Conservation (phyloP, 92 coral and sea anemone species). For the Actinostola sp. region DNA sequence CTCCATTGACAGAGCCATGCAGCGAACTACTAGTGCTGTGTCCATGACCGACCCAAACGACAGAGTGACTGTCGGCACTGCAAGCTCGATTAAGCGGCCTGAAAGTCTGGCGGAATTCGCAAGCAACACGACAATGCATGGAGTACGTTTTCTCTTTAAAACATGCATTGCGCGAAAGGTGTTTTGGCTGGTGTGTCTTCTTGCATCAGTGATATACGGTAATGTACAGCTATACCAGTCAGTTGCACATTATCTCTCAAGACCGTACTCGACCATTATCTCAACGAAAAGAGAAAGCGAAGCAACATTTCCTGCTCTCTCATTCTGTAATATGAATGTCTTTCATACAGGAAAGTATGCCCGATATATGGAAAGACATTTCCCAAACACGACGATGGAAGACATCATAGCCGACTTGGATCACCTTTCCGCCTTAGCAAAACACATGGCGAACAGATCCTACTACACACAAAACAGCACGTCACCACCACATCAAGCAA, state of each 20-base stretch:
- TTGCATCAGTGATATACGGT: not conserved
- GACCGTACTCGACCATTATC: constrained; percentile 3
- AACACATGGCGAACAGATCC: too few species aligned
- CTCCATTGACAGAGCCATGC: too few species aligned
- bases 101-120: not conserved
- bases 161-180: not conserved
- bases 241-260: not conserved
- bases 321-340: constrained; percentile 3
- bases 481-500: not conserved
- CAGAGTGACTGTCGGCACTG: too few species aligned
- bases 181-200: constrained; percentile 3
- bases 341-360: constrained; percentile 2
- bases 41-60: too few species aligned
- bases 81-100: too few species aligned
- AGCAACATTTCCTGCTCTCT: not conserved
- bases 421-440: not conserved
- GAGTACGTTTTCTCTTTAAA: not conserved
- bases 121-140: constrained; percentile 7
- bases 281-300: not conserved
- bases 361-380: not conserved
- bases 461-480: not conserved
- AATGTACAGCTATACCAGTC: not conserved
- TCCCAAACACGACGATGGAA: not conserved
- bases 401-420: not conserved
- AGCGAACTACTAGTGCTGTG: too few species aligned